phyloP scores from a whole-genome alignment of 2,888 invertebrate species.

The Eristalis intricaria region DNA sequence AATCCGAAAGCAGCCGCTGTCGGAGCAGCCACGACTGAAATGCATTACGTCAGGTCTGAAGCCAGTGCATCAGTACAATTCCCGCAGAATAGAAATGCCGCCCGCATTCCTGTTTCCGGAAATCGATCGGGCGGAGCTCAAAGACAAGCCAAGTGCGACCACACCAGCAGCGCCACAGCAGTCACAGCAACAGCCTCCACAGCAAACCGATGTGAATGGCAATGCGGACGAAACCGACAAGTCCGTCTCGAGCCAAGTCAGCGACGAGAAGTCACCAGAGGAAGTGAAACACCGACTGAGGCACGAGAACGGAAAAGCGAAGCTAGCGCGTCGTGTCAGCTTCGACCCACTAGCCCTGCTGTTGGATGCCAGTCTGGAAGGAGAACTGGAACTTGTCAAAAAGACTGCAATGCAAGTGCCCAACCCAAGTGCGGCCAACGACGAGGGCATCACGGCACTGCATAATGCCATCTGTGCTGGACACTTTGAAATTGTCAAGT shows the following conservation, averaged over 20 bases:
- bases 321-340: conserved; percentile 92
- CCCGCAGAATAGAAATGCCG: conserved; percentile 91
- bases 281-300: conserved; percentile 87
- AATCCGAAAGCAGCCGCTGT: conserved; percentile 90
- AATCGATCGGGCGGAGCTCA: conserved; percentile 85
- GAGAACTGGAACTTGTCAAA: conserved; percentile 97
- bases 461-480: conserved; percentile 99
- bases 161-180: conserved; percentile 73
- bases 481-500: conserved; percentile 98
- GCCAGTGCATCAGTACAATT: conserved; percentile 84
- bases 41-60: conserved; percentile 83
- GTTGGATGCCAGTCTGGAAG: conserved; percentile 98
- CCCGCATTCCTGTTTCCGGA: conserved; percentile 91
- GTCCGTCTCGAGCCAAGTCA: conserved; percentile 72
- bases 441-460: conserved; percentile 99
- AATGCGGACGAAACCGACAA: conserved; percentile 79
- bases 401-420: conserved; percentile 96
- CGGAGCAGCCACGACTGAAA: conserved; percentile 90
- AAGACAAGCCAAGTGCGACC: conserved; percentile 73
- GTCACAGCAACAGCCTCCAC: conserved; percentile 65
- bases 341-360: conserved; percentile 98
- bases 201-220: conserved; percentile 78
- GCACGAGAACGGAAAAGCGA: conserved; percentile 86
- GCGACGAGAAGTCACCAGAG: conserved; percentile 77
- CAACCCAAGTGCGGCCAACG: conserved; percentile 98